Conservation (phyloP, 2,113 vertebrate genomes). For the Trogon surrucura region DNA sequence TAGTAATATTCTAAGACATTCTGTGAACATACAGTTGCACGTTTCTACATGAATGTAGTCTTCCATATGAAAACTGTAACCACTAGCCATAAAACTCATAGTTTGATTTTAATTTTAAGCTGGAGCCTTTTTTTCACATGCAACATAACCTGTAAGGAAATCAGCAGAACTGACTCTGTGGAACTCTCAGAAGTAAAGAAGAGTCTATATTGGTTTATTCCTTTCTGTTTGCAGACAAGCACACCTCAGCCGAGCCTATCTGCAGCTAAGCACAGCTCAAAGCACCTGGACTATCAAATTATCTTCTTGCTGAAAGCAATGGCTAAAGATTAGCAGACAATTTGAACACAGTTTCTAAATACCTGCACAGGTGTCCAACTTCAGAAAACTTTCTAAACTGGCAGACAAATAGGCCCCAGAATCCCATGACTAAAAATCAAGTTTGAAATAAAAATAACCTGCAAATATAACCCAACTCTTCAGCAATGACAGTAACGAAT, state of each 20-base stretch:
- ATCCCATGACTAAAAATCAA: background rate
- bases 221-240: background rate
- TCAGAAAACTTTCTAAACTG: background rate
- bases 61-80: background rate
- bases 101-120: background rate
- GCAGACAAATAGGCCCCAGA: background rate
- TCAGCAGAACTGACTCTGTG: background rate
- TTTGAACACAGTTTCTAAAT: background rate
- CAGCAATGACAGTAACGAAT: background rate
- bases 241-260: background rate
- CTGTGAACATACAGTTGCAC: background rate
- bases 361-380: background rate
- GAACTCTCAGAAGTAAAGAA: background rate
- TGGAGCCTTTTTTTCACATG: background rate
- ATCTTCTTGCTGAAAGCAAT: background rate
- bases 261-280: background rate
- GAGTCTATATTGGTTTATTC: background rate
- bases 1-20: background rate
- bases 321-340: background rate
- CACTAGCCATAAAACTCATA: background rate
- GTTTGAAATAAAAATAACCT: background rate
- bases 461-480: background rate
- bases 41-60: background rate
- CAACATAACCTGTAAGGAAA: background rate
- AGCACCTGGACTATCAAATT: background rate